Evolutionary conservation across 2,888 invertebrate genomes (phyloP), one percentile per base, ranked within the genome.

Genomic region (Pseudeuparius sepicola): DNA sequence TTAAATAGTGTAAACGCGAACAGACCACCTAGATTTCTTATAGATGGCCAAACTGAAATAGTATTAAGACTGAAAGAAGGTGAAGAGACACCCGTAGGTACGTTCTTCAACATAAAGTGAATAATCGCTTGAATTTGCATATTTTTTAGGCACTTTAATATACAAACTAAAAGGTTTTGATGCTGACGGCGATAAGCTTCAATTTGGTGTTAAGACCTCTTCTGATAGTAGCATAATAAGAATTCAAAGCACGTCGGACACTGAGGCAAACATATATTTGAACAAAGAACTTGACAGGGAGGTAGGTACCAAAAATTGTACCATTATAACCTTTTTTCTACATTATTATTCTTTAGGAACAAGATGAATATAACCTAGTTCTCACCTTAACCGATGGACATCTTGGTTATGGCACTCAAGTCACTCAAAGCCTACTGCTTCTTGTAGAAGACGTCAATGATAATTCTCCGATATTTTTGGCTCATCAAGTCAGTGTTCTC

Each of bases 371-470:
- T 59, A 78, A 83, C 39, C 69, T 92, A 54, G 84, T 92, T 47
- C 67, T 92, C 52, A 92, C 90, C 2, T 64, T 92, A 51, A 88
- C 87, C 4, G 92, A 92, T 62, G 86, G 86, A 43, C 77, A 80
- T 54, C 73, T 89, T 45, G 87, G 85, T 14, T 83, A 85, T 45
- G 86, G 85, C 37, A 87, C 86, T 61, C 87, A 76, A 61, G 83
- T 90, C 48, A 89, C 88, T 1, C 90, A 90, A 65, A 88, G 89
- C 56, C 74, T 92, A 49, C 67, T 90, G 45, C 65, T 90, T 32
- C 68, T 90, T 49, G 88, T 92, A 27, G 90, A 90, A 65, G 92
- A 92, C 59, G 81, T 88, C 27, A 90, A 90, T 56, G 90, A 90
- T 66, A 90, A 90, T 66, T 80, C 78, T 53, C 92, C 92, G 16